These are phyloP conservation scores for Strigamia maritima DNA, from an alignment of 2,888 invertebrate species.

Conservation along the genomic window DNA sequence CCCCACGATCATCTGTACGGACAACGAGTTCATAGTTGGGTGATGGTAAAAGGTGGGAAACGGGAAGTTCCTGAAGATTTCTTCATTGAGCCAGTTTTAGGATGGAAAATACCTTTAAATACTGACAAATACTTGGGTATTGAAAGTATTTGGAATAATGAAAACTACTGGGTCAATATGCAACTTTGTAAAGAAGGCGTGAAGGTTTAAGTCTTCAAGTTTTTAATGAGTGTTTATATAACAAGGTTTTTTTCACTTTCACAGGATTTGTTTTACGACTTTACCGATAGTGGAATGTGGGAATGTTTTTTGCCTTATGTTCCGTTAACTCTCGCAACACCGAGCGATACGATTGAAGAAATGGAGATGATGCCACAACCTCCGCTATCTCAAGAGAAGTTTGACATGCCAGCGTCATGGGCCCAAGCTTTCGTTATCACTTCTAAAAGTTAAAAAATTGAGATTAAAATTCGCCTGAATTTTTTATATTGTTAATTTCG, in stretches of 20 bases:
- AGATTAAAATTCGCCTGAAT: background rate
- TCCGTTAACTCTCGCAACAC: background rate
- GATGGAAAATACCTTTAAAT: conserved; percentile 60
- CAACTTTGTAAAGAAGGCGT: conserved; percentile 41
- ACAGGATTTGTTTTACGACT: conserved; percentile 27
- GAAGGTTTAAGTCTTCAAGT: too few species aligned
- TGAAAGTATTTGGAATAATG: conserved; percentile 80
- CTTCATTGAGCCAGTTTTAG: conserved; percentile 83
- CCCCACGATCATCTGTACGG: conserved; percentile 40
- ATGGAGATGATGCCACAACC: background rate
- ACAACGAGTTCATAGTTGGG: conserved; percentile 72
- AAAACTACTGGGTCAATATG: conserved; percentile 70
- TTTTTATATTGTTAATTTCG: background rate
- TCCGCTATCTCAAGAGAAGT: conserved; percentile 5
- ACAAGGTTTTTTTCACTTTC: background rate
- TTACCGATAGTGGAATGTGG: conserved; percentile 36
- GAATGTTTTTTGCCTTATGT: conserved; percentile 36
- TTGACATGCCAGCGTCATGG: conserved; percentile 35
- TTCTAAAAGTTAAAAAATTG: too few species aligned
- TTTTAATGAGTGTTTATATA: too few species aligned
- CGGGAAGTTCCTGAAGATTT: conserved; percentile 63
- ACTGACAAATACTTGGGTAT: conserved; percentile 68
- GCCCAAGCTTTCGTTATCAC: background rate
- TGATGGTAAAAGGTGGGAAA: conserved; percentile 64
- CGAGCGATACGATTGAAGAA: background rate